Evolutionary conservation across 1,140 invertebrate genomes (phyloP).

Genomic region (Drosophila eugracilis): DNA sequence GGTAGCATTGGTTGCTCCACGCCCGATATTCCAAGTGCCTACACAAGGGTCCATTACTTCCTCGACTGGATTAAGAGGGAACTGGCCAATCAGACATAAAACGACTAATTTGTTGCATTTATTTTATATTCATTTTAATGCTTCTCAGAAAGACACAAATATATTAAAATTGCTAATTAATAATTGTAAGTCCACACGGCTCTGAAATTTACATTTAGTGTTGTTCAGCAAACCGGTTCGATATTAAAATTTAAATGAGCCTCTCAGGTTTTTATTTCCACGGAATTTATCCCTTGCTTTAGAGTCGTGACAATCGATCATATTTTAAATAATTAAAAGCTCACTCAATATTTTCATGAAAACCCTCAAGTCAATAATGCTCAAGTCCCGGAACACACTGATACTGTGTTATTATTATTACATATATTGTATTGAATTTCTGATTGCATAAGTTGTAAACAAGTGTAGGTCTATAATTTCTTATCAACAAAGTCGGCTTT

Average conservation of each 20-base stretch:
- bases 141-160: neutral
- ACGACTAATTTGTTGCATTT: neutral
- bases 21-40: conserved; percentile 59
- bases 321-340: neutral
- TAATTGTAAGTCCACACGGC: neutral
- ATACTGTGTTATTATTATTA: neutral
- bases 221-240: conserved; percentile 11
- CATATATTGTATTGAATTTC: conserved; percentile 15
- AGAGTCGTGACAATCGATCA: neutral
- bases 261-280: conserved; percentile 17
- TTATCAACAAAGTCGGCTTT: conserved; percentile 22
- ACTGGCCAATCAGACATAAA: conserved; percentile 27
- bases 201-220: neutral
- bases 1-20: conserved; percentile 60
- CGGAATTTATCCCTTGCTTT: neutral
- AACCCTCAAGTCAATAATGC: conserved; percentile 6
- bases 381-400: neutral
- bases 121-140: neutral
- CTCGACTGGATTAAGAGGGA: conserved; percentile 72
- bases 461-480: conserved; percentile 18
- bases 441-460: conserved; percentile 1
- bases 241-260: neutral
- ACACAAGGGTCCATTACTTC: conserved; percentile 69
- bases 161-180: neutral
- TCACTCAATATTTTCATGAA: neutral